These are phyloP conservation scores for Psittacus erithacus DNA, from an alignment of 2,113 vertebrate species.

Conservation along the genomic window DNA sequence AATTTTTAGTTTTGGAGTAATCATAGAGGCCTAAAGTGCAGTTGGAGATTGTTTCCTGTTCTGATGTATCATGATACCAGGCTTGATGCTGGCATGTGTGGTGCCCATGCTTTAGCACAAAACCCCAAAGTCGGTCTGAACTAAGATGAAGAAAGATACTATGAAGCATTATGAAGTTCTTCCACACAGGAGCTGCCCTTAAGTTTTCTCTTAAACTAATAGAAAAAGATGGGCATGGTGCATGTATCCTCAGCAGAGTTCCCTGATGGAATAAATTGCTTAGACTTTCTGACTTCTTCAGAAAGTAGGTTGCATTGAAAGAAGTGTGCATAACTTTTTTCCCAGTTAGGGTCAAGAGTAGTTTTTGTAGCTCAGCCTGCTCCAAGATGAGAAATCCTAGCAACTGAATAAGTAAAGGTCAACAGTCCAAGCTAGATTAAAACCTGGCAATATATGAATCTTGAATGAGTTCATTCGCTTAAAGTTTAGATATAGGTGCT, in stretches of 20 bases:
- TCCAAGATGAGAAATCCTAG: background rate
- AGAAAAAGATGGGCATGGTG: background rate
- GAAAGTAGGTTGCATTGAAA: background rate
- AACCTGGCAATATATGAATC: conserved; percentile 12
- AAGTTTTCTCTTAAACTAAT: background rate
- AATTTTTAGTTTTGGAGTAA: background rate
- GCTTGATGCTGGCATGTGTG: background rate
- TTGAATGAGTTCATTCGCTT: conserved; percentile 5
- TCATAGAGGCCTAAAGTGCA: background rate
- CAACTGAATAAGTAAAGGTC: conserved; percentile 44
- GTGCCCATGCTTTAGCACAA: background rate
- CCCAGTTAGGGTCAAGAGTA: background rate
- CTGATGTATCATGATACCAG: background rate
- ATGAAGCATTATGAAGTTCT: accelerated
- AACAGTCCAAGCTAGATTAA: conserved; percentile 14
- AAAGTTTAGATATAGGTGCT: background rate
- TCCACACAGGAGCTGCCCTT: background rate
- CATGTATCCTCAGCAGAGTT: background rate
- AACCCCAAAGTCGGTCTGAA: background rate
- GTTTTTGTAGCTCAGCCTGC: background rate
- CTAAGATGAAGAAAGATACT: background rate
- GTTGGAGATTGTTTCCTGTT: background rate
- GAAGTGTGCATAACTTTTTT: background rate
- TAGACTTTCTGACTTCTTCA: background rate
- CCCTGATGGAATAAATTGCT: background rate